Percentiles rank a stretch among this genome's conserved stretches.
phyloP scores from a whole-genome alignment of 2,113 vertebrate species.

The Stomatorhinus ivindoensis region DNA sequence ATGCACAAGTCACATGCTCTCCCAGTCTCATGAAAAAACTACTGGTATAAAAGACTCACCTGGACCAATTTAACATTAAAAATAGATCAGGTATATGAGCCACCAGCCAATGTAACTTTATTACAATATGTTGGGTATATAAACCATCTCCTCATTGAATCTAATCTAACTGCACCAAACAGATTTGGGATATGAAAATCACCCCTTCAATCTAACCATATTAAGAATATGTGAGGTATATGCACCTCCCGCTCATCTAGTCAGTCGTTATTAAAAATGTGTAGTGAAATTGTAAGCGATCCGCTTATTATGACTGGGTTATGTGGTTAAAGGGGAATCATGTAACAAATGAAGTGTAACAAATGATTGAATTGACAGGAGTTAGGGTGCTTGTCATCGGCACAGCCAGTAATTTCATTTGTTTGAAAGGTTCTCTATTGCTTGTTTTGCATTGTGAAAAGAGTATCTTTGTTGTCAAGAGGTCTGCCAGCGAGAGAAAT shows the following conservation, averaged over 20 bases:
- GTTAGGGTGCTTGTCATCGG: neutral
- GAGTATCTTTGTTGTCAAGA: neutral
- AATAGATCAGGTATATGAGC: neutral
- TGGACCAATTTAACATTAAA: neutral
- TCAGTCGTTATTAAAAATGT: neutral
- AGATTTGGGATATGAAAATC: neutral
- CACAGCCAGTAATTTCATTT: neutral
- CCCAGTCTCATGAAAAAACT: neutral
- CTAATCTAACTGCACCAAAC: neutral
- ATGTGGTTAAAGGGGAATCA: neutral
- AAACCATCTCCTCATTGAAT: neutral
- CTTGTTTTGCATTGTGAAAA: neutral
- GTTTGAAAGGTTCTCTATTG: neutral
- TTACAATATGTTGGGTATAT: neutral
- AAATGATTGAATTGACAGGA: neutral
- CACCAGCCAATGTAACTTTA: neutral
- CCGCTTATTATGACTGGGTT: neutral
- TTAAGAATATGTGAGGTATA: neutral
- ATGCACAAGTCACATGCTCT: neutral
- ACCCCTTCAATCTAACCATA: neutral
- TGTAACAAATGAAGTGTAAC: neutral
- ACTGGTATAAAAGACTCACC: neutral
- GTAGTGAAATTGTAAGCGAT: neutral
- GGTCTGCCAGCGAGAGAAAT: neutral
- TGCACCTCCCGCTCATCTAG: neutral